phyloP scores from a whole-genome alignment of 2,113 vertebrate genomes.

The Anser brachyrhynchus region DNA sequence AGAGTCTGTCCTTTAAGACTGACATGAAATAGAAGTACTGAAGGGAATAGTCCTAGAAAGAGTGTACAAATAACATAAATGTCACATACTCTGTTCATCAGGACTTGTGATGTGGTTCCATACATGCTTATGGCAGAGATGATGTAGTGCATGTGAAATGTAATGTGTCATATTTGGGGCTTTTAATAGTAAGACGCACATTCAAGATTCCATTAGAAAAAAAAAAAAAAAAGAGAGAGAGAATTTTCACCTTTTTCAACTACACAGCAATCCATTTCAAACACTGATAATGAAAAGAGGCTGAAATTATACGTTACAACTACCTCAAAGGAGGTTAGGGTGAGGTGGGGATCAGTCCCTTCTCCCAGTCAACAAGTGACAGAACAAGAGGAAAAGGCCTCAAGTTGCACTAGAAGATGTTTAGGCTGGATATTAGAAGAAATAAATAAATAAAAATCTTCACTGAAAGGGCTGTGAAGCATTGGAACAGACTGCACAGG shows the following conservation, averaged over 20 bases:
- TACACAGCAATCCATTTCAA: not conserved
- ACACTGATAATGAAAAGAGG: not conserved
- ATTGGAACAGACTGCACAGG: no score
- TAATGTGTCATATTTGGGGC: not conserved
- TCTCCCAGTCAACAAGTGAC: no score
- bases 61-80: not conserved
- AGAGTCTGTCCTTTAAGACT: slow-evolving; percentile 45
- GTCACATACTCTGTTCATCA: not conserved
- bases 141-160: not conserved
- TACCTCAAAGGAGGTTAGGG: no score
- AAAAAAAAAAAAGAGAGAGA: not conserved
- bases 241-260: not conserved
- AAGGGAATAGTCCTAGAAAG: not conserved
- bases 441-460: no score
- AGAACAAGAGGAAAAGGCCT: no score
- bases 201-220: not conserved
- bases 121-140: not conserved
- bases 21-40: slow-evolving; percentile 23
- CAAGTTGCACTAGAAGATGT: no score
- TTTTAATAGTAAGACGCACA: not conserved
- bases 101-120: not conserved
- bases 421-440: no score
- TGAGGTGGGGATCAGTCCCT: no score
- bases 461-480: no score
- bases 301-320: not conserved